These are phyloP conservation scores for Apostichopus leukothele DNA, from an alignment of 53 echinoderm and acorn worm species.

Conservation along the genomic window DNA sequence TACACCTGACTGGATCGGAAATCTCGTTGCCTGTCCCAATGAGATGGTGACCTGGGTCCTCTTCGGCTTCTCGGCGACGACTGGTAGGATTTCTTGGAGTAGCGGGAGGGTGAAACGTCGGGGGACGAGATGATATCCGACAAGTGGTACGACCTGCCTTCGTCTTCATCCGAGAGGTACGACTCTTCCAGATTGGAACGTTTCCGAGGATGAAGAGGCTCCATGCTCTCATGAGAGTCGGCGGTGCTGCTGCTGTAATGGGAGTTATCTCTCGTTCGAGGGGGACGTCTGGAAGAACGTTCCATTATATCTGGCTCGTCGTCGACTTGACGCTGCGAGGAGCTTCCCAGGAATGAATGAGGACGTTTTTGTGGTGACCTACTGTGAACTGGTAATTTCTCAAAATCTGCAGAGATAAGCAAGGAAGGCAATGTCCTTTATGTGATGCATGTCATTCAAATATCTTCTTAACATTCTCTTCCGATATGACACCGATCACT, in stretches of 20 bases:
- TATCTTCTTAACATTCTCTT: no score
- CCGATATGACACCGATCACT: no score
- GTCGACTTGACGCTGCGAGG: not conserved
- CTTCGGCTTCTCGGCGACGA: not conserved
- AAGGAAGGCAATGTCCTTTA: no score
- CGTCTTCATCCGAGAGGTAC: conserved; percentile 50
- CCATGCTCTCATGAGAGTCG: conserved; percentile 69
- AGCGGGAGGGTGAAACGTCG: not conserved
- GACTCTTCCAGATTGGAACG: conserved; percentile 38
- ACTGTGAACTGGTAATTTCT: not conserved
- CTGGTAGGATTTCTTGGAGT: conserved; percentile 19
- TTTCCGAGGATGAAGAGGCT: conserved; percentile 38
- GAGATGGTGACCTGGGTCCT: not conserved
- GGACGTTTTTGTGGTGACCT: conserved; percentile 63
- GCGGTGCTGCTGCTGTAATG: conserved; percentile 82
- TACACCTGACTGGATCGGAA: conserved; percentile 77
- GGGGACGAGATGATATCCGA: conserved; percentile 91
- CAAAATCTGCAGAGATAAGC: not conserved
- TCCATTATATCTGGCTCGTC: conserved; percentile 53
- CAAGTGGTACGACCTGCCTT: conserved; percentile 90
- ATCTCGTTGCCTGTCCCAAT: conserved; percentile 14
- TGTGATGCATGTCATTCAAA: no score
- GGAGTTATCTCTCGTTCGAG: conserved; percentile 41
- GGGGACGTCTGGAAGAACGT: not conserved
- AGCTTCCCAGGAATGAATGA: conserved; percentile 48